Conservation (phyloP, 1,140 invertebrate species). For the Neodiprion fabricii region DNA sequence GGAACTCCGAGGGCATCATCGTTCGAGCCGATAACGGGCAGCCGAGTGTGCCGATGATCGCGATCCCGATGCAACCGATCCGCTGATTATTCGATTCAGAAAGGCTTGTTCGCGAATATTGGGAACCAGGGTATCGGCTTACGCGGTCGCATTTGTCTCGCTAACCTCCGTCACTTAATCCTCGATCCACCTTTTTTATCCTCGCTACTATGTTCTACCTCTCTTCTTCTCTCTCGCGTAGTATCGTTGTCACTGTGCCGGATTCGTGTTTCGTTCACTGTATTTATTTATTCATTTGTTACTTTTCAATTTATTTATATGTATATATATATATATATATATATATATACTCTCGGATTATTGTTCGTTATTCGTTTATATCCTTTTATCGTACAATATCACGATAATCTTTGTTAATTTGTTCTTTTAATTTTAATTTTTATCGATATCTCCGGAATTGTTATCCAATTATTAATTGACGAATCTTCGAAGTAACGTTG, state of each 20-base stretch:
- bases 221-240: slow-evolving; percentile 19
- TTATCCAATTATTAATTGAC: no score
- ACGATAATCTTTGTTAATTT: no score
- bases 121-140: slow-evolving; percentile 32
- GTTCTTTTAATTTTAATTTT: no score
- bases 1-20: neutral
- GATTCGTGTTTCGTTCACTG: no score
- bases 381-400: no score
- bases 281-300: no score
- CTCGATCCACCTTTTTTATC: neutral
- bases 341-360: no score
- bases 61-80: neutral
- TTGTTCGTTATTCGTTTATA: no score
- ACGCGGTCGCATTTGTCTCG: slow-evolving; percentile 30
- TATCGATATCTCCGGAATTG: no score
- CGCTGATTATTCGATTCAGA: slow-evolving; percentile 12
- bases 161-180: neutral
- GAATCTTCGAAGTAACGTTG: no score
- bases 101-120: slow-evolving; percentile 32
- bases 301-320: no score
- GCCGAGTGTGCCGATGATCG: neutral
- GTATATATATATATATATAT: no score
- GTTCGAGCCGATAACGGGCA: neutral
- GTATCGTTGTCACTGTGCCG: slow-evolving; percentile 2
- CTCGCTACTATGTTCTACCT: slow-evolving; percentile 12